These are phyloP conservation scores for Plecturocebus donacophilus DNA, from an alignment of 2,113 vertebrate genomes.

Conservation along the genomic window DNA sequence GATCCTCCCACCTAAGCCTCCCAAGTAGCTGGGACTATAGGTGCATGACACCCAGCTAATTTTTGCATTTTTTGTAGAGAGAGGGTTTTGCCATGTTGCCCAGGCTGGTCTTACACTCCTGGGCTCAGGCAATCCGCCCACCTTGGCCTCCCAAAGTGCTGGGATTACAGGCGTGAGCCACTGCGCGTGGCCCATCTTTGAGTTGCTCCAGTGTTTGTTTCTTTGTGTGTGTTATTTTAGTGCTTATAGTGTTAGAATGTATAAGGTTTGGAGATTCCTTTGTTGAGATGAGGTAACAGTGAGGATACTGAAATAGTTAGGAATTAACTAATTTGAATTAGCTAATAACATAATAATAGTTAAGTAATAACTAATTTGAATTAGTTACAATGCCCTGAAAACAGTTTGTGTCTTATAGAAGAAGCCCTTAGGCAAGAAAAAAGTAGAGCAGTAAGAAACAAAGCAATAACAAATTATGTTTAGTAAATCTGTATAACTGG, in stretches of 20 bases:
- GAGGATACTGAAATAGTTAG: slow-evolving; percentile 3
- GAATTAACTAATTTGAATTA: not conserved
- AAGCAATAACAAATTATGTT: not conserved
- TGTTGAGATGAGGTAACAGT: not conserved
- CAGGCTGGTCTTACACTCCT: no score
- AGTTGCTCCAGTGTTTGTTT: not conserved
- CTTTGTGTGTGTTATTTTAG: not conserved
- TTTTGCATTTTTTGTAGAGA: no score
- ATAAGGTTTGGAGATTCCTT: slow-evolving; percentile 20
- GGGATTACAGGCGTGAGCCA: no score
- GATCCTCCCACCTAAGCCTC: no score
- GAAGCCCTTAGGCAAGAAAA: not conserved
- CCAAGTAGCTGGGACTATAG: no score
- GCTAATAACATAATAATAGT: not conserved
- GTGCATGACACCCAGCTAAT: no score
- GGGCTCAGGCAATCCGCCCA: no score
- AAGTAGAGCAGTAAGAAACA: slow-evolving; percentile 38
- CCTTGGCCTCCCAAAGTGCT: no score
- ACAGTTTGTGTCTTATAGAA: slow-evolving; percentile 23
- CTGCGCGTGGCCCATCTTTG: not conserved
- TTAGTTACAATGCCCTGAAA: not conserved
- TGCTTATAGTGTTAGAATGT: not conserved
- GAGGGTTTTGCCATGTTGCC: no score
- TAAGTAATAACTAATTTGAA: not conserved
- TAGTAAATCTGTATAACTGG: slow-evolving; percentile 22